phyloP scores from a whole-genome alignment of 1,140 invertebrate genomes.

The Oedothorax gibbosus region DNA sequence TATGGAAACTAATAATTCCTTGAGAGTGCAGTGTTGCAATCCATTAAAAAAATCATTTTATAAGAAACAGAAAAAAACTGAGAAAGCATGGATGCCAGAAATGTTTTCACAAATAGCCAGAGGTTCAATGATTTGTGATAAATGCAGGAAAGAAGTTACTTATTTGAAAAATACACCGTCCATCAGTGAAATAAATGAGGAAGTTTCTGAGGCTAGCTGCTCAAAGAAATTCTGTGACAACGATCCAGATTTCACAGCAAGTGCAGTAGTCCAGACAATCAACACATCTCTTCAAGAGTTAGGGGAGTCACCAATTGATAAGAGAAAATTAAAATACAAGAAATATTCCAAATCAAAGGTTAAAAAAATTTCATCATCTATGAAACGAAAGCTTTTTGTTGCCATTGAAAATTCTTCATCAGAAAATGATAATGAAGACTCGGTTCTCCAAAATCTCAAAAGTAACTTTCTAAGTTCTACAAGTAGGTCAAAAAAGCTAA shows the following conservation, averaged over 20 bases:
- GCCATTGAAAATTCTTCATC: no score
- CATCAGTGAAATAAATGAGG: background rate
- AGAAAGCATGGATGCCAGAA: background rate
- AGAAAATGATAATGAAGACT: no score
- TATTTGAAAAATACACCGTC: no score
- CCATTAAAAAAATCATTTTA: no score
- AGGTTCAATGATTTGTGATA: background rate
- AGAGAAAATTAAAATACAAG: background rate
- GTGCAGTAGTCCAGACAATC: background rate
- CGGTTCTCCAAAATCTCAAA: no score
- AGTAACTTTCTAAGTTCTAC: no score
- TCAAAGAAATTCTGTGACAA: background rate
- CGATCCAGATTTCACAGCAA: background rate
- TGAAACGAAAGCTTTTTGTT: no score
- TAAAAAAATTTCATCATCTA: background rate
- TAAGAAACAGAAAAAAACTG: no score
- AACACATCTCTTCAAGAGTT: conserved; percentile 2
- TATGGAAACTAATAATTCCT: no score
- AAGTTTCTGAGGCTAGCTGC: background rate
- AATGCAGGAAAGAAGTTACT: background rate
- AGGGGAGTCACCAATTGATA: background rate
- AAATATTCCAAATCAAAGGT: no score
- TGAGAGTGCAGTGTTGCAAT: no score
- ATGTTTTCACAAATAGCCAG: background rate
- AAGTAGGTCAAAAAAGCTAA: no score